These are phyloP conservation scores for Chrysocyon brachyurus DNA, from an alignment of 2,797 vertebrate genomes.

Conservation along the genomic window DNA sequence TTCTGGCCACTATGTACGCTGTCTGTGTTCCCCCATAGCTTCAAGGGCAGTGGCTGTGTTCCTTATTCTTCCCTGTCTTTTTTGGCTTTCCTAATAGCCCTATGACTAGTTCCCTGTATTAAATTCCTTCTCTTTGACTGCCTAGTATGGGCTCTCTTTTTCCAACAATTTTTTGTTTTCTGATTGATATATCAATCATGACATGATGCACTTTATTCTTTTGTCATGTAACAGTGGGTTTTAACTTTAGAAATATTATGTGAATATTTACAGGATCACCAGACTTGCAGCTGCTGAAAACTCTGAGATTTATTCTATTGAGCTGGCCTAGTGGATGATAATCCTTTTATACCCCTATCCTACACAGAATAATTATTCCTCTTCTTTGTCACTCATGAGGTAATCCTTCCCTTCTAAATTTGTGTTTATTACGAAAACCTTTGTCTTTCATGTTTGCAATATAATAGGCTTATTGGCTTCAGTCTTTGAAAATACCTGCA, in stretches of 20 bases:
- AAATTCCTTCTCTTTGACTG: neutral
- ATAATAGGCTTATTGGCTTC: conserved; percentile 85
- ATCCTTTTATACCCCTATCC: conserved; percentile 64
- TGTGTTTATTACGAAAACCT: conserved; percentile 84
- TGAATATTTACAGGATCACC: conserved; percentile 60
- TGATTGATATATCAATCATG: neutral
- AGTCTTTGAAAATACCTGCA: conserved; percentile 78
- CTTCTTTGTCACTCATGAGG: conserved; percentile 73
- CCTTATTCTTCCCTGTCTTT: neutral
- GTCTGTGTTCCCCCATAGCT: neutral
- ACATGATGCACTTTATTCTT: neutral
- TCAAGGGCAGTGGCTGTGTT: neutral
- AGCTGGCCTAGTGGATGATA: conserved; percentile 75
- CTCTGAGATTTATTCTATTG: conserved; percentile 58
- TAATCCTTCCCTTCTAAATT: conserved; percentile 82
- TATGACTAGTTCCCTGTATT: neutral
- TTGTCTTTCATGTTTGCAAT: conserved; percentile 83
- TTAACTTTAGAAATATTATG: conserved; percentile 68
- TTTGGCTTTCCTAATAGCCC: neutral
- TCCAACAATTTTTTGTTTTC: neutral
- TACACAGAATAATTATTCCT: conserved; percentile 70
- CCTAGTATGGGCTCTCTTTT: neutral
- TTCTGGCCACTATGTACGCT: neutral
- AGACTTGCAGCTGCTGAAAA: conserved; percentile 73
- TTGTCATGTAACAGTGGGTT: neutral